phyloP scores from a whole-genome alignment of 2,113 vertebrate species.

The Pelvicachromis taeniatus region DNA sequence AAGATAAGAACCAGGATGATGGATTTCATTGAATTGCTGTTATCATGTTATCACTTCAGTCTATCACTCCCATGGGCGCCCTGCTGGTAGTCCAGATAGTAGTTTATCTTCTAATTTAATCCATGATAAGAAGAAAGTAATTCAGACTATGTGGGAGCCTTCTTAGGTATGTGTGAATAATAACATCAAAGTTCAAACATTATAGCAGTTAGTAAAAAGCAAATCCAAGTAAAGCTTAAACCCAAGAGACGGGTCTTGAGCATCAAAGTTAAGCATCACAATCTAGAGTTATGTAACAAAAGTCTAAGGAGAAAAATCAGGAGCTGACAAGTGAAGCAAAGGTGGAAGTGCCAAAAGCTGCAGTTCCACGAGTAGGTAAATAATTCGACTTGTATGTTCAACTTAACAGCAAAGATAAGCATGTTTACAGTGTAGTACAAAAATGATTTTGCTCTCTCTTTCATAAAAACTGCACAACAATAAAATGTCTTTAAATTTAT shows the following conservation, averaged over 20 bases:
- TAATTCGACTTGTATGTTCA: not conserved
- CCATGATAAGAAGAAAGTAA: not conserved
- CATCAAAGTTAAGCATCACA: not conserved
- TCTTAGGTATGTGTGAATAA: not conserved
- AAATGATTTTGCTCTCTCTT: not conserved
- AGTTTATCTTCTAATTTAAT: not conserved
- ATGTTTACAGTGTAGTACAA: not conserved
- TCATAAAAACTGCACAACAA: not conserved
- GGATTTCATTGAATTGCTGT: not conserved
- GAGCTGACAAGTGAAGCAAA: not conserved
- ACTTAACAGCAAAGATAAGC: not conserved
- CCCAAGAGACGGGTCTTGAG: not conserved
- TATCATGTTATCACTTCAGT: not conserved
- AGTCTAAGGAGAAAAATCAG: not conserved
- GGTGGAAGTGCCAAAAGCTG: not conserved
- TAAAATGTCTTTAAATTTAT: not conserved
- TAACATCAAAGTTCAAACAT: not conserved
- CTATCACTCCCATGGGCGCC: not conserved
- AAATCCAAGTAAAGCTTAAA: not conserved
- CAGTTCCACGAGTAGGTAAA: not conserved
- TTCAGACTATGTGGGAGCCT: not conserved
- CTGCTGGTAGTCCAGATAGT: not conserved
- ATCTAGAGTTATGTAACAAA: not conserved
- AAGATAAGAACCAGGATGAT: not conserved
- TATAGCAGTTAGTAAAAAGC: not conserved